Evolutionary conservation across 2,797 vertebrate genomes (phyloP).

Genomic region (Xiphophorus birchmanni): DNA sequence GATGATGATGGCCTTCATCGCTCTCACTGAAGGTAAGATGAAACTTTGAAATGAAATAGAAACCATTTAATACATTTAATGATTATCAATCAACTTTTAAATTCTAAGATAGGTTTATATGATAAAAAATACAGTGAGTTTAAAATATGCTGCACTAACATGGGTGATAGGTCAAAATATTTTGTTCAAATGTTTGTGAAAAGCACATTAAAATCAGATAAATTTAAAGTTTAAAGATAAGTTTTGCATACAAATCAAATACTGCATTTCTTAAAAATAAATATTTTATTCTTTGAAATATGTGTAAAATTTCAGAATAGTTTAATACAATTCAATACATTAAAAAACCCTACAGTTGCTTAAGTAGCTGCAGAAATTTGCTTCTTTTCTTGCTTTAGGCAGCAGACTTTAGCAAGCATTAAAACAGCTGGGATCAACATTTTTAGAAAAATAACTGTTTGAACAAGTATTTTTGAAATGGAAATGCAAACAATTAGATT

Average conservation of each 20-base stretch:
- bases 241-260: background rate
- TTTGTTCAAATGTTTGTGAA: background rate
- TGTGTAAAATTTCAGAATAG: background rate
- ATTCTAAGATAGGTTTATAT: background rate
- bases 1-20: constrained; percentile 60
- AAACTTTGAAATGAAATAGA: background rate
- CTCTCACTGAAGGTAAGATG: constrained; percentile 73
- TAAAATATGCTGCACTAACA: background rate
- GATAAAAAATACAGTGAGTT: background rate
- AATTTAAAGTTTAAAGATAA: background rate
- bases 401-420: background rate
- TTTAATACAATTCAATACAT: background rate
- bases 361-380: background rate
- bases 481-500: background rate
- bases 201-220: background rate
- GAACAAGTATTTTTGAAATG: background rate
- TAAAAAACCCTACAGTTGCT: background rate
- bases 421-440: background rate
- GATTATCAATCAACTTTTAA: background rate
- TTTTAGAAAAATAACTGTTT: background rate
- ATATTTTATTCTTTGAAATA: background rate
- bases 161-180: background rate
- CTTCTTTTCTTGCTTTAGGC: background rate
- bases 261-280: background rate
- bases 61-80: background rate